phyloP scores from a whole-genome alignment of 2,113 vertebrate genomes.

The Nycticorax nycticorax region DNA sequence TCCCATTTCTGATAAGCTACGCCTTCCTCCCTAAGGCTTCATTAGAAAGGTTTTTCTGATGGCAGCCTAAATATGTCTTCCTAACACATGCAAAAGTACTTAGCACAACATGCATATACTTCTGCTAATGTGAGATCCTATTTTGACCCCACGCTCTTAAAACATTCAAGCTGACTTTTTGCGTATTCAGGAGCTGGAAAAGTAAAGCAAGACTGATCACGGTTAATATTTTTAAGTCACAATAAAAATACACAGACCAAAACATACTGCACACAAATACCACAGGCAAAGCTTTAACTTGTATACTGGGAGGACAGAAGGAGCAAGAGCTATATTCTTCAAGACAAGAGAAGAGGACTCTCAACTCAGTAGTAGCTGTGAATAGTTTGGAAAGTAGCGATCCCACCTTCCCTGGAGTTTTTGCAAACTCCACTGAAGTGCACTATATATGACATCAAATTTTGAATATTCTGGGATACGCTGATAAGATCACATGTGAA shows the following conservation, averaged over 20 bases:
- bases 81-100: not conserved
- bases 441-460: not conserved
- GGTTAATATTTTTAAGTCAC: not conserved
- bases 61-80: not conserved
- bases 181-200: not conserved
- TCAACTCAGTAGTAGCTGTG: not conserved
- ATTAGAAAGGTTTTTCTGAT: not conserved
- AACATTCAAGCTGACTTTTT: not conserved
- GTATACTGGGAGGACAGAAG: not conserved
- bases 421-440: not conserved
- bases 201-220: slow-evolving; percentile 14
- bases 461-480: not conserved
- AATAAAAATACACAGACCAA: slow-evolving; percentile 3
- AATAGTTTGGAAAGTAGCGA: not conserved
- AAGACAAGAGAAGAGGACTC: not conserved
- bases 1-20: not conserved
- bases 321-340: not conserved
- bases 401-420: not conserved
- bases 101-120: not conserved
- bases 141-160: not conserved
- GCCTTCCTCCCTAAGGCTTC: not conserved
- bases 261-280: not conserved
- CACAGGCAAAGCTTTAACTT: not conserved
- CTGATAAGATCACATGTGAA: not conserved
- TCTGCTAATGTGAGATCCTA: not conserved